Conservation (phyloP, 2,797 vertebrate genomes). For the Oophaga sylvatica region DNA sequence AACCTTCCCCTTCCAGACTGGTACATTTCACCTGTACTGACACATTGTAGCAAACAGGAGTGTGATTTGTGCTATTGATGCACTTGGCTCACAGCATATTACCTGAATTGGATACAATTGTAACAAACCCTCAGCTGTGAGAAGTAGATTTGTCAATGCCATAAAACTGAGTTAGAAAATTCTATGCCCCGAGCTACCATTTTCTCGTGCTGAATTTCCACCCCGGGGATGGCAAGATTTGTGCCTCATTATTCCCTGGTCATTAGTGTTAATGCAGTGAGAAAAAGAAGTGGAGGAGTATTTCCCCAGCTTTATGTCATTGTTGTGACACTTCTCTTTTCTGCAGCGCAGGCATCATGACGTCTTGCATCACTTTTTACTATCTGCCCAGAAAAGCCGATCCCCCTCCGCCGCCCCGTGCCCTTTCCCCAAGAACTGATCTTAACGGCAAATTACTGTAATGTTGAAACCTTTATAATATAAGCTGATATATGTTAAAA, state of each 20-base stretch:
- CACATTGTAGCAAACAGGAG: neutral
- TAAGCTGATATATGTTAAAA: too few species aligned
- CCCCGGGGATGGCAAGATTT: neutral
- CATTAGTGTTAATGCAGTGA: neutral
- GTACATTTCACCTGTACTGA: neutral
- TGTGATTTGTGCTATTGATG: too few species aligned
- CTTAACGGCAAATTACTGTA: neutral
- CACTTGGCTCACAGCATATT: too few species aligned
- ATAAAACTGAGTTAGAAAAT: too few species aligned
- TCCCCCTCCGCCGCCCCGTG: too few species aligned
- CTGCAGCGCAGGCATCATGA: neutral
- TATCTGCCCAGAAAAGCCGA: neutral
- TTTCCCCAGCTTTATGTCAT: neutral
- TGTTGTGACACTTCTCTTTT: constrained; percentile 20
- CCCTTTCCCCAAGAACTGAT: neutral
- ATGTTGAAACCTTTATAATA: too few species aligned
- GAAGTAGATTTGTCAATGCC: too few species aligned
- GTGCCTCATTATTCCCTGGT: neutral
- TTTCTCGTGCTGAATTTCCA: too few species aligned
- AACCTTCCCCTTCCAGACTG: neutral
- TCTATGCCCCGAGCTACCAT: too few species aligned
- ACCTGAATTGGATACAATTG: too few species aligned
- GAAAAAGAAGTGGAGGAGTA: neutral
- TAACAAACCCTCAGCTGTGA: too few species aligned
- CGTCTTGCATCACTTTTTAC: neutral